Evolutionary conservation across 2,113 vertebrate species (phyloP).

Genomic region (Oncorhynchus masou): DNA sequence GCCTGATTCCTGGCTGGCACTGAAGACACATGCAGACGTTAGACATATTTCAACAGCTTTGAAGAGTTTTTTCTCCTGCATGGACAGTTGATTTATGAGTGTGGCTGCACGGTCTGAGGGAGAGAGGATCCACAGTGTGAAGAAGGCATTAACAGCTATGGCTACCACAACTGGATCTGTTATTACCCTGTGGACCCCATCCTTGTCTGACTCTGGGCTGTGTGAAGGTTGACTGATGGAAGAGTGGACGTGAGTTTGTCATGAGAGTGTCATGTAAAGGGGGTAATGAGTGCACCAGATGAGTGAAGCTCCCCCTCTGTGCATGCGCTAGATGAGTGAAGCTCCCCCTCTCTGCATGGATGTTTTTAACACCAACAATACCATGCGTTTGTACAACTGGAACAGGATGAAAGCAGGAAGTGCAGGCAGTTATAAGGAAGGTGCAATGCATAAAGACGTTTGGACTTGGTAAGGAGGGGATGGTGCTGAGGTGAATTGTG

Average conservation of each 20-base stretch:
- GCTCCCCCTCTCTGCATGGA: background rate
- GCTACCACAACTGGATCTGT: conserved; percentile 23
- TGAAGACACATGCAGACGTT: no score
- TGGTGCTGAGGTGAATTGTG: conserved; percentile 1
- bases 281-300: conserved; percentile 67
- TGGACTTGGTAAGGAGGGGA: conserved; percentile 1
- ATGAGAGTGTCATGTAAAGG: conserved; percentile 54
- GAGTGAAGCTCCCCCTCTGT: conserved; percentile 34
- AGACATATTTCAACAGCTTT: no score
- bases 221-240: conserved; percentile 57
- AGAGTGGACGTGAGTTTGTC: conserved; percentile 50
- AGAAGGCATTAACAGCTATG: conserved; percentile 20
- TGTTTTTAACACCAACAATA: conserved; percentile 44
- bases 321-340: conserved; percentile 64
- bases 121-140: no score
- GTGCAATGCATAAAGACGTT: conserved; percentile 46
- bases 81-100: no score
- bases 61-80: no score
- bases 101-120: no score
- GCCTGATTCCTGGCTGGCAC: no score
- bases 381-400: conserved; percentile 56
- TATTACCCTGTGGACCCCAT: conserved; percentile 1
- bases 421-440: conserved; percentile 40
- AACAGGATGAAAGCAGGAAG: conserved; percentile 48
- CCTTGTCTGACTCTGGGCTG: conserved; percentile 17